A percentile compares a stretch with the other conserved stretches of the same genome.
Conservation (phyloP, 2,113 vertebrate genomes). For the Pomatorhinus ruficollis region DNA sequence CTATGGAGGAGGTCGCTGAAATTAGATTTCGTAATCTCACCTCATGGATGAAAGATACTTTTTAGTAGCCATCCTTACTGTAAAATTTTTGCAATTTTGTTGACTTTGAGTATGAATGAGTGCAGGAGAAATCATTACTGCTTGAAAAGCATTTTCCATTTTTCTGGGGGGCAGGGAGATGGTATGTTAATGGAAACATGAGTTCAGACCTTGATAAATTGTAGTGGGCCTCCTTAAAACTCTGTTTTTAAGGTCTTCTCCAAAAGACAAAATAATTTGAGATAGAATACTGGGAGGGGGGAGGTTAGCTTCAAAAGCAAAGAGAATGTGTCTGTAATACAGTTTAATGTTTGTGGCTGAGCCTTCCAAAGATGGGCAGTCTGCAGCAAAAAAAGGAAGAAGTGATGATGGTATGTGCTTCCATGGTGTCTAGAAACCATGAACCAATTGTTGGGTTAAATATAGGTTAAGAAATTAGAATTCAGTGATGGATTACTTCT, state of each 20-base stretch:
- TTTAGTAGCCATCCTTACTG: not conserved
- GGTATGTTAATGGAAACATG: not conserved
- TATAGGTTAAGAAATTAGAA: not conserved
- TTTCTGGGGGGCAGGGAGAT: not conserved
- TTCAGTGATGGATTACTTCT: not conserved
- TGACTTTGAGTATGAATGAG: not conserved
- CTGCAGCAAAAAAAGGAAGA: not conserved
- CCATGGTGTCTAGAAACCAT: not conserved
- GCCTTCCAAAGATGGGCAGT: not conserved
- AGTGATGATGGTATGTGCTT: not conserved
- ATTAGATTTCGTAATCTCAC: not conserved
- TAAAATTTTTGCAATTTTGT: not conserved
- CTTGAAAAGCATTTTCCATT: not conserved
- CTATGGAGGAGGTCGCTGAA: not conserved
- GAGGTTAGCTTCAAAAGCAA: not conserved
- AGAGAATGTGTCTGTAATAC: not conserved
- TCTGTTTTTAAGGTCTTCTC: not conserved
- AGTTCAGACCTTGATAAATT: not conserved
- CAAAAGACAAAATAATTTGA: not conserved
- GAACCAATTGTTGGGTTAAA: not conserved
- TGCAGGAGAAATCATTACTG: not conserved
- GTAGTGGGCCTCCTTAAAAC: not conserved
- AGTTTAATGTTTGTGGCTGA: not conserved
- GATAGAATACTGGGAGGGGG: accelerated
- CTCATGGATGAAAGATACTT: not conserved